Conservation (phyloP, 2,113 vertebrate genomes). For the Odontesthes bonariensis region DNA sequence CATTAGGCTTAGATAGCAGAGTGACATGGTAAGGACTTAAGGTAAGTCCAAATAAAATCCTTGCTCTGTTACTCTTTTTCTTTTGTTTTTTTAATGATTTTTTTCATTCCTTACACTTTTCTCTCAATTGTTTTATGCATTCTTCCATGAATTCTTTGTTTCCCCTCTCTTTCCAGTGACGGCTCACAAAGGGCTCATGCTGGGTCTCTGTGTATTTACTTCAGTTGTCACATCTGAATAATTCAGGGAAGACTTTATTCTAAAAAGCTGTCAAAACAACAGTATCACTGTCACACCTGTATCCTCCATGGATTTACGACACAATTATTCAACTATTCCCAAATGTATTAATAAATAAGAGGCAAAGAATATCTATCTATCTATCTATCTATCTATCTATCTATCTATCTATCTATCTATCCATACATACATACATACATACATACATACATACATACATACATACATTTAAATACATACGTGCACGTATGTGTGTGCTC, state of each 20-base stretch:
- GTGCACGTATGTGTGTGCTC: no score
- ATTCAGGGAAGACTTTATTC: conserved; percentile 66
- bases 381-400: no score
- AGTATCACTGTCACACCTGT: conserved; percentile 40
- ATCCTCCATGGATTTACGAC: conserved; percentile 44
- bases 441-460: no score
- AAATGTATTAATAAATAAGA: conserved; percentile 2
- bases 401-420: no score
- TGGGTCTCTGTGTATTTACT: conserved; percentile 30
- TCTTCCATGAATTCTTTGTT: conserved; percentile 4
- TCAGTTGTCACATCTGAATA: conserved; percentile 61
- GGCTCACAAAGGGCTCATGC: conserved; percentile 45
- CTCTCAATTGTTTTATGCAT: background rate
- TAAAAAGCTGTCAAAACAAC: conserved; percentile 66
- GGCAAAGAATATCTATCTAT: no score
- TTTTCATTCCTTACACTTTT: conserved; percentile 1
- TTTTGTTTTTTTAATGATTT: conserved; percentile 9
- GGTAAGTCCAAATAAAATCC: conserved; percentile 59
- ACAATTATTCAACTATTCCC: conserved; percentile 47
- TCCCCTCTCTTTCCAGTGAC: conserved; percentile 8
- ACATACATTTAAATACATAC: no score
- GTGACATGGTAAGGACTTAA: conserved; percentile 62
- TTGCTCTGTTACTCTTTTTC: conserved; percentile 4
- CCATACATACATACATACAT: no score
- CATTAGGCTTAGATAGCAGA: conserved; percentile 56